A percentile compares a stretch with the other conserved stretches of the same genome.
These are phyloP conservation scores for Trissoscelio sp. DNA, from an alignment of 2,888 invertebrate species.

Conservation along the genomic window DNA sequence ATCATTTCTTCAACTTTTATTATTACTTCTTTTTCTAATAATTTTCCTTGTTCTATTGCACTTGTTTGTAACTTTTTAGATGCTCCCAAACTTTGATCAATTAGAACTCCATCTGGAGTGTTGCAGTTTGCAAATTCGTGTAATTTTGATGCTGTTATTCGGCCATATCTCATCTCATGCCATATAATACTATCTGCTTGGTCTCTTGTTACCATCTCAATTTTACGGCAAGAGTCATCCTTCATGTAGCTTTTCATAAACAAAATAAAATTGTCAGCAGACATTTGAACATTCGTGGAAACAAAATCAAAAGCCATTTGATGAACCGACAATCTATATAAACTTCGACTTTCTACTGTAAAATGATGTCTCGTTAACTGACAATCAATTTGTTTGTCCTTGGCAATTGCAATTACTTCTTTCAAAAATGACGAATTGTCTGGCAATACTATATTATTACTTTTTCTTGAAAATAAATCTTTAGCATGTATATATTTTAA, in stretches of 20 bases:
- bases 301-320: constrained; percentile 15
- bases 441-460: not conserved
- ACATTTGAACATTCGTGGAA: not conserved
- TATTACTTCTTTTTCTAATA: constrained; percentile 66
- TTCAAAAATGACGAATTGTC: constrained; percentile 8
- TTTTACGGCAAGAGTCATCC: not conserved
- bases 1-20: not conserved
- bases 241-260: constrained; percentile 2
- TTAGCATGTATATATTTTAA: constrained; percentile 62
- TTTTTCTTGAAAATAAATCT: constrained; percentile 5
- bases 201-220: constrained; percentile 16
- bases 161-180: constrained; percentile 60
- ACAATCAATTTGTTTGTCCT: constrained; percentile 16
- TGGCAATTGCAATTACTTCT: constrained; percentile 8
- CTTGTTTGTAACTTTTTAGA: constrained; percentile 59
- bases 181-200: constrained; percentile 43
- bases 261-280: constrained; percentile 1
- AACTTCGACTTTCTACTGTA: not conserved
- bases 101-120: constrained; percentile 67
- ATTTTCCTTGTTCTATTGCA: constrained; percentile 70
- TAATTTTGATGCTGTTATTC: constrained; percentile 65
- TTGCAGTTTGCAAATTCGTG: constrained; percentile 68
- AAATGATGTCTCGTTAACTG: constrained; percentile 20
- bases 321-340: constrained; percentile 3
- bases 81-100: constrained; percentile 69